These are phyloP conservation scores for Crossocerus cetratus DNA, from an alignment of 2,888 invertebrate genomes.

Conservation along the genomic window DNA sequence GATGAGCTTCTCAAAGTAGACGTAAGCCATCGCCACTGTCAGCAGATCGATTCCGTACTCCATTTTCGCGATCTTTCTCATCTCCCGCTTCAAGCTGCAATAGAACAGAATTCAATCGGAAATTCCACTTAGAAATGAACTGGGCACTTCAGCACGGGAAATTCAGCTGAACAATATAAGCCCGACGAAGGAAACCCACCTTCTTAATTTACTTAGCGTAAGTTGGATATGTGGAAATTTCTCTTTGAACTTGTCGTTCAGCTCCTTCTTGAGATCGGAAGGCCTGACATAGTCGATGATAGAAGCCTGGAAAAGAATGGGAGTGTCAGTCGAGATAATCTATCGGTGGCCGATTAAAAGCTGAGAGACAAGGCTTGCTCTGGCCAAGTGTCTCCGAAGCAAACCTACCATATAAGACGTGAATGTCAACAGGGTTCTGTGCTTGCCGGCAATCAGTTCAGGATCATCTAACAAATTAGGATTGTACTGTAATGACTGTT, in stretches of 20 bases:
- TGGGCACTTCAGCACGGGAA: background rate
- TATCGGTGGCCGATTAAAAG: too few species aligned
- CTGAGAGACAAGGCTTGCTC: too few species aligned
- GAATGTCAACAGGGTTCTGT: conserved; percentile 90
- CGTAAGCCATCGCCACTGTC: conserved; percentile 97
- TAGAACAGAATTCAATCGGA: background rate
- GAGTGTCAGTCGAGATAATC: too few species aligned
- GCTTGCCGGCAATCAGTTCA: conserved; percentile 92
- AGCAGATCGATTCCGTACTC: conserved; percentile 91
- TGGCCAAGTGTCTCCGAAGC: too few species aligned
- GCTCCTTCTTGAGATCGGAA: conserved; percentile 95
- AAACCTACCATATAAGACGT: conserved; percentile 86
- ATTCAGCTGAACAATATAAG: background rate
- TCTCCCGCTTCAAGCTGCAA: conserved; percentile 93
- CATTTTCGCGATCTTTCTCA: conserved; percentile 93
- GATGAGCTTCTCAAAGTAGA: conserved; percentile 98
- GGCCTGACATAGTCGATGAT: conserved; percentile 98
- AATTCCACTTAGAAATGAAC: too few species aligned
- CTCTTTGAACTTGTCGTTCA: conserved; percentile 97
- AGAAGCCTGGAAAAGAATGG: conserved; percentile 82
- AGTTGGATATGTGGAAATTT: conserved; percentile 96
- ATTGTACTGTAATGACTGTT: conserved; percentile 82
- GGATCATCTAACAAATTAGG: conserved; percentile 96
- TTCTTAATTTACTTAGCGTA: conserved; percentile 96
- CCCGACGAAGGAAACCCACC: too few species aligned